Conservation (phyloP, 1,140 invertebrate species). For the Euura saliciscinereae region DNA sequence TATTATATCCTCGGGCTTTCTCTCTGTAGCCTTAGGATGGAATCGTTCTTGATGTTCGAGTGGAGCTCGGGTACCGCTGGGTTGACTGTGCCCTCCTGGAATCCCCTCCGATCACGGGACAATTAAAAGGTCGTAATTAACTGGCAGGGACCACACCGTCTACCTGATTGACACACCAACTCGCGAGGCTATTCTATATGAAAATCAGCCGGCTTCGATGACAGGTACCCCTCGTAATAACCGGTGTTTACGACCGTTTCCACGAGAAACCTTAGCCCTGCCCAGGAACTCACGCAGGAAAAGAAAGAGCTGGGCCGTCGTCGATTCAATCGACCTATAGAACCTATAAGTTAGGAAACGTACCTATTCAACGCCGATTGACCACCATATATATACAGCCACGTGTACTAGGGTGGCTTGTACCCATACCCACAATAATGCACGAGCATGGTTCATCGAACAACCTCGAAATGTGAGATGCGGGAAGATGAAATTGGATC, state of each 20-base stretch:
- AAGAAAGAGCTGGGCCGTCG: neutral
- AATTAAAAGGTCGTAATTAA: constrained; percentile 5
- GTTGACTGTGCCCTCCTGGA: neutral
- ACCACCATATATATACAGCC: no score
- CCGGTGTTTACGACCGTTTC: neutral
- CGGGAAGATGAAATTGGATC: neutral
- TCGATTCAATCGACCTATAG: neutral
- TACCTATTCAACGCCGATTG: no score
- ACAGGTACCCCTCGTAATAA: neutral
- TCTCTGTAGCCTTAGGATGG: neutral
- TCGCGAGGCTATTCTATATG: neutral
- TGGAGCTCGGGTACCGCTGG: neutral
- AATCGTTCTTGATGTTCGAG: neutral
- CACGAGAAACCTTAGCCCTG: neutral
- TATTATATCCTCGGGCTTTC: no score
- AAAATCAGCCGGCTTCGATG: neutral
- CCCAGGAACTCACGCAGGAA: no score
- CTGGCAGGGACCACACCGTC: neutral
- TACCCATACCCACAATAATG: neutral
- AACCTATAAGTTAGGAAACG: neutral
- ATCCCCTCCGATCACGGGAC: constrained; percentile 2
- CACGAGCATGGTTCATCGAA: neutral
- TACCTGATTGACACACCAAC: neutral
- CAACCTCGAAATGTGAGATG: neutral
- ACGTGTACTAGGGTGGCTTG: no score